Evolutionary conservation across 2,888 invertebrate genomes (phyloP).

Genomic region (Dascillus cervinus): DNA sequence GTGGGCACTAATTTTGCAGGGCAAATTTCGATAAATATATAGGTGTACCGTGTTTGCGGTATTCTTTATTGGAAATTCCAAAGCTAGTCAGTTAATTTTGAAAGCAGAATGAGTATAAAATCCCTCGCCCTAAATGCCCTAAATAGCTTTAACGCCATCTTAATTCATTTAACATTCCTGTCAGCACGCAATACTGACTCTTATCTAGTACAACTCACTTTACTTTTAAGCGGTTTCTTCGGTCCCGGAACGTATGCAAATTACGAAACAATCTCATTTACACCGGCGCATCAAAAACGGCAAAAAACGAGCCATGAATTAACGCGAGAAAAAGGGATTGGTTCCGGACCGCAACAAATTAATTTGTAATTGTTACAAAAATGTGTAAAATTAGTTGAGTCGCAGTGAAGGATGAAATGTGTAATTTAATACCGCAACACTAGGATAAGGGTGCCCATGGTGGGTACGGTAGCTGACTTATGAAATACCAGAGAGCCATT

Average conservation of each 20-base stretch:
- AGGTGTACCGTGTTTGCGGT: constrained; percentile 15
- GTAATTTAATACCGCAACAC: constrained; percentile 14
- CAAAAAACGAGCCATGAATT: too few relatives aligned
- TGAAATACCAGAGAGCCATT: constrained; percentile 43
- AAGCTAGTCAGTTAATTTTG: constrained; percentile 34
- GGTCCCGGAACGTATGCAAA: too few relatives aligned
- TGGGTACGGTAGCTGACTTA: constrained; percentile 30
- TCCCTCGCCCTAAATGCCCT: constrained; percentile 29
- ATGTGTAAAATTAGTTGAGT: too few relatives aligned
- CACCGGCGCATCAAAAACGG: too few relatives aligned
- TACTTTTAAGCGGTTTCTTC: constrained; percentile 11
- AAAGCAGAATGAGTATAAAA: constrained; percentile 29
- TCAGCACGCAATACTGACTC: constrained; percentile 19
- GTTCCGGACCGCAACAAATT: too few relatives aligned
- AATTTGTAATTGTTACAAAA: too few relatives aligned
- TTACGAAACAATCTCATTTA: too few relatives aligned
- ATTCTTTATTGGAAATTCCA: constrained; percentile 35
- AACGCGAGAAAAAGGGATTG: too few relatives aligned
- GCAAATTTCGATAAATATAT: too few relatives aligned
- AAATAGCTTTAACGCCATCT: constrained; percentile 30
- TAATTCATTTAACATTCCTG: constrained; percentile 28
- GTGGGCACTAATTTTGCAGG: too few relatives aligned
- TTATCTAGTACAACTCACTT: constrained; percentile 16
- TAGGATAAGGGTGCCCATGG: constrained; percentile 15
- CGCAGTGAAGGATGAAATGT: too few relatives aligned